Percentiles rank a stretch among this genome's conserved stretches.
These are phyloP conservation scores for Oophaga pumilio DNA, from an alignment of 2,113 vertebrate genomes.

Conservation along the genomic window DNA sequence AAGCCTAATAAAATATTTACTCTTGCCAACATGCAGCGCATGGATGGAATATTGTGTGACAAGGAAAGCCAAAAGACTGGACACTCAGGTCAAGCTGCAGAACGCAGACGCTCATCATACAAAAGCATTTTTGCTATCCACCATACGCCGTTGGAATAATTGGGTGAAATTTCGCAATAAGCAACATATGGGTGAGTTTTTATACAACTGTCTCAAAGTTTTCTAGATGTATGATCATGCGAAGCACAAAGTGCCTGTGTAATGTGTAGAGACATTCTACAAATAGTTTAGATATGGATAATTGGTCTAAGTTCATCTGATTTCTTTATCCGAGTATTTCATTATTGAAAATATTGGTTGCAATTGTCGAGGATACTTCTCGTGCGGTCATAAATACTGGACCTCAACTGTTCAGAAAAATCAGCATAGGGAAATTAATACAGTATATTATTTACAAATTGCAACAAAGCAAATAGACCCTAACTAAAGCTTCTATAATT, in stretches of 20 bases:
- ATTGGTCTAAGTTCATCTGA: too few species aligned
- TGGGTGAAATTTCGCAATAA: constrained; percentile 56
- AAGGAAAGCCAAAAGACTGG: constrained; percentile 49
- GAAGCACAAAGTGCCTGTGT: background rate
- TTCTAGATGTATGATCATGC: background rate
- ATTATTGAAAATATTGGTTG: too few species aligned
- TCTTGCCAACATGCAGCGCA: constrained; percentile 61
- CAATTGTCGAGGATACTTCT: too few species aligned
- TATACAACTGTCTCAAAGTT: background rate
- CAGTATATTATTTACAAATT: too few species aligned
- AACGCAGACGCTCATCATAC: constrained; percentile 51
- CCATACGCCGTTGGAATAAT: constrained; percentile 43
- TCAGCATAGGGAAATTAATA: too few species aligned
- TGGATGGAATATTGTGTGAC: constrained; percentile 59
- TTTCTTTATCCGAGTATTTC: too few species aligned
- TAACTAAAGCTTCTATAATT: too few species aligned
- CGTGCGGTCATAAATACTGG: too few species aligned
- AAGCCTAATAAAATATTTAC: constrained; percentile 57
- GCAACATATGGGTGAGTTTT: constrained; percentile 53
- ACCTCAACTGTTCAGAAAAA: too few species aligned
- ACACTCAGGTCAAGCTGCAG: constrained; percentile 48
- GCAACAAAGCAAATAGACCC: too few species aligned
- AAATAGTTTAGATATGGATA: background rate
- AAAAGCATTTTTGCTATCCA: background rate
- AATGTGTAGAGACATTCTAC: background rate